Evolutionary conservation across 2,113 vertebrate species (phyloP).

Genomic region (Pollimyrus isidori): DNA sequence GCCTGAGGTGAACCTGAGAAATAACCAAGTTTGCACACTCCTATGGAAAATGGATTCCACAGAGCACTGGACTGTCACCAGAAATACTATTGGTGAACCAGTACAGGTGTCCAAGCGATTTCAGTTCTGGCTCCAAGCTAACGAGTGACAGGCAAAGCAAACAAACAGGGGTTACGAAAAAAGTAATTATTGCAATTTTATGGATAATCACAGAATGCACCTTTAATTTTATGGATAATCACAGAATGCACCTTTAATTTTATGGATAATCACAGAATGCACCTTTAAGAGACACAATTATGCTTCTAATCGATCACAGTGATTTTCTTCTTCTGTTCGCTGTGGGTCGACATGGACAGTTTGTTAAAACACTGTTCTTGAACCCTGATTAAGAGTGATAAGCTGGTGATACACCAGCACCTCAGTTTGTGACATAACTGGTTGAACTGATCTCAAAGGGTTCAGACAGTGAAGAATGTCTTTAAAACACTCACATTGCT

Average conservation of each 20-base stretch:
- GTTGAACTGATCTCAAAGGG: background rate
- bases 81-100: background rate
- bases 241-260: no score
- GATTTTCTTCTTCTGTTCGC: background rate
- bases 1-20: background rate
- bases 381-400: background rate
- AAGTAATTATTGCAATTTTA: background rate
- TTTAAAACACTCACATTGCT: background rate
- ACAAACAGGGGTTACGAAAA: background rate
- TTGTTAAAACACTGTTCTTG: background rate
- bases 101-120: background rate
- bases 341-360: background rate
- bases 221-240: background rate
- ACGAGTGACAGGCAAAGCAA: background rate
- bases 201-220: background rate
- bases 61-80: background rate
- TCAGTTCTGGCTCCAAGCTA: background rate
- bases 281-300: conserved; percentile 23
- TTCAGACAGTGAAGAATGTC: background rate
- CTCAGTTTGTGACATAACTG: background rate
- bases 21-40: background rate
- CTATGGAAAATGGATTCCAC: background rate
- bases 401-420: background rate
- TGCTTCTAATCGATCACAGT: background rate
- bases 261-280: conserved; percentile 8